Base-by-base conservation (phyloP, 2,888 invertebrate species). In the Tryphoninae sp. region DNA sequence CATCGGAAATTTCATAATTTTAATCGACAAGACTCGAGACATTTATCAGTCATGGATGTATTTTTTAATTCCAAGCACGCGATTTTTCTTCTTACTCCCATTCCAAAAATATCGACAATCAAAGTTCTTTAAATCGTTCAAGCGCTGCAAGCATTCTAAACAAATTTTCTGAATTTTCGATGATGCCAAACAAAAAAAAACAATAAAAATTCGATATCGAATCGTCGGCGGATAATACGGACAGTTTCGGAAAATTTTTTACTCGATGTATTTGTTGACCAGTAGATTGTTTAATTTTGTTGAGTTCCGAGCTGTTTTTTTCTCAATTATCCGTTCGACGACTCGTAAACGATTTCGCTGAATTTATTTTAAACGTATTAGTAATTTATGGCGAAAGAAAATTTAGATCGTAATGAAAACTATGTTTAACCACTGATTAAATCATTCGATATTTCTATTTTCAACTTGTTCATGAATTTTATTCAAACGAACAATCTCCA, bases 201-300 rank as follows among this genome's bases (percentile, higher is more conserved):
- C 23, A 33, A n/a, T 9, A 26, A 64, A 62, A 67, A 62, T 40
- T 58, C 45, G 62, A 45, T 13, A 16, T n/a, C 74, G 78, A 58
- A 40, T 72, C 55, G 75, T 75, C 53, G 23, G 11, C 61, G 42
- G 78, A 68, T 61, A 19, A 51, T 45, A 33, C 19, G 26, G 64
- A 67, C 53, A 65, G 61, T 19, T 55, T 79, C 69, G 83, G 83
- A 80, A 75, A 78, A 78, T 85, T 86, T 86, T 85, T 86, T 85
- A 86, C 82, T 84, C 86, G 87, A 87, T 88, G 85, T 89, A 88
- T 90, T 90, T 89, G 89, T 90, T 90, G 87, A 88, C 83, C 80
- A 82, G 88, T 90, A 86, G 86, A 90, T 90, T 89, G 85, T 90
- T 89, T 90, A 89, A 89, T 90, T 89, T 89, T 89, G 88, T 90